Base-by-base conservation (phyloP, 2,888 invertebrate genomes). In the Ischnus inquisitorius region DNA sequence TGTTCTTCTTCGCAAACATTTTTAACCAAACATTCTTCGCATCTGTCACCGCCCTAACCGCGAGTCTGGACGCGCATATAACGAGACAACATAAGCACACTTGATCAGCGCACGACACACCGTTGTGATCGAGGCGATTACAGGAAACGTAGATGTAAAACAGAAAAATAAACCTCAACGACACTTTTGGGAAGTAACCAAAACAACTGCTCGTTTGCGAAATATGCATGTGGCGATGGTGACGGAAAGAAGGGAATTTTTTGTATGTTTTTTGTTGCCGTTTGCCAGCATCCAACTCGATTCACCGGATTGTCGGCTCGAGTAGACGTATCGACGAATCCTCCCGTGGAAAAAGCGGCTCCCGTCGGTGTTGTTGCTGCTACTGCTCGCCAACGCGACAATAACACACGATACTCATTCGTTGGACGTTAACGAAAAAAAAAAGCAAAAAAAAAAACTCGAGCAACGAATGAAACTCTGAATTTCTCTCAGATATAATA, bases 251-350 rank as follows among this genome's bases (percentile, higher is more conserved):
- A 68, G 39, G 39, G 51, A 28, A 34, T 48, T 12, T n/a, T 69
- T 19, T 16, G 51, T 51, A 51, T 51, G 8, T 69, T 39, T 10
- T 28, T 69, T 34, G 19, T 39, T 54, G 28, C 51, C 48, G 16
- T 48, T 19, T 34, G 16, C 19, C 51, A 19, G 69, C 51, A 19
- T 51, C 51, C 51, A 69, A 69, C 51, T 69, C 69, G 69, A 69
- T 69, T 69, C 28, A 19, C 68, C 28, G 51, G 19, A 69, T 39
- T 69, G 19, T 19, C 16, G n/a, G 25, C 12, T 51, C 25, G 28
- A 67, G 41, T 10, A 54, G 14, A 14, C 54, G 39, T 71, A 54
- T 12, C 39, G 54, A 54, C 54, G 69, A 71, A 41, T 54, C 41
- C 14, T 3, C 46, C 51, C 8, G 19, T 51, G 19, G 51, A 16